Percentiles rank a stretch among this genome's conserved stretches.
Evolutionary conservation across 2,797 vertebrate species (phyloP).

Genomic region (Sparus aurata): DNA sequence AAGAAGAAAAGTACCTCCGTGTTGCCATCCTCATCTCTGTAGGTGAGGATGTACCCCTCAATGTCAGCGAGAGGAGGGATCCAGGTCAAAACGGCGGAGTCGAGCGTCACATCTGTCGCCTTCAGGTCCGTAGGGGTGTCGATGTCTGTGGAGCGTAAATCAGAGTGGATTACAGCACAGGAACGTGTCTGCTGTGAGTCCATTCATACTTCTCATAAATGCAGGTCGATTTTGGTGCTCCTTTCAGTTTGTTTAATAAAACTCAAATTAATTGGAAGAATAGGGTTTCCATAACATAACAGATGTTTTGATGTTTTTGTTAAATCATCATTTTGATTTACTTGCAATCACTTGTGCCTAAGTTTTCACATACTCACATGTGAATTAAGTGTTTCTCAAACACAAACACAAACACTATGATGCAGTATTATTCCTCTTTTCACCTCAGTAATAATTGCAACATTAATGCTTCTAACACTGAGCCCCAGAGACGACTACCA

Average conservation of each 20-base stretch:
- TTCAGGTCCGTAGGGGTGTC: conserved; percentile 88
- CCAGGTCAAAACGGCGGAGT: conserved; percentile 88
- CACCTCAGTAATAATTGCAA: background rate
- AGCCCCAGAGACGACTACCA: conserved; percentile 14
- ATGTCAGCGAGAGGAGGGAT: conserved; percentile 86
- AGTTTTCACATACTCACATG: background rate
- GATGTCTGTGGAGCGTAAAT: conserved; percentile 83
- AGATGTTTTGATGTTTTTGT: background rate
- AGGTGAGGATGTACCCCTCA: conserved; percentile 89
- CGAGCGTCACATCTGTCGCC: conserved; percentile 80
- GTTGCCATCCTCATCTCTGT: conserved; percentile 81
- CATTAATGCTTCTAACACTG: conserved; percentile 5
- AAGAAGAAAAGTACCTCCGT: conserved; percentile 73
- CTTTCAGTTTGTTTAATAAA: background rate
- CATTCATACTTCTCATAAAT: background rate
- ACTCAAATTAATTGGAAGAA: background rate
- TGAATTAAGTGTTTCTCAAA: background rate
- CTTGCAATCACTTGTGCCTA: background rate
- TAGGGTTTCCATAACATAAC: background rate
- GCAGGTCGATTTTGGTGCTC: background rate
- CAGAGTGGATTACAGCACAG: conserved; percentile 33
- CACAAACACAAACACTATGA: background rate
- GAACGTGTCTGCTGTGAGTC: background rate
- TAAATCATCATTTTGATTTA: background rate
- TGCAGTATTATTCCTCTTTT: background rate